These are phyloP conservation scores for Xenopus borealis DNA, from an alignment of 2,113 vertebrate species.

Conservation along the genomic window DNA sequence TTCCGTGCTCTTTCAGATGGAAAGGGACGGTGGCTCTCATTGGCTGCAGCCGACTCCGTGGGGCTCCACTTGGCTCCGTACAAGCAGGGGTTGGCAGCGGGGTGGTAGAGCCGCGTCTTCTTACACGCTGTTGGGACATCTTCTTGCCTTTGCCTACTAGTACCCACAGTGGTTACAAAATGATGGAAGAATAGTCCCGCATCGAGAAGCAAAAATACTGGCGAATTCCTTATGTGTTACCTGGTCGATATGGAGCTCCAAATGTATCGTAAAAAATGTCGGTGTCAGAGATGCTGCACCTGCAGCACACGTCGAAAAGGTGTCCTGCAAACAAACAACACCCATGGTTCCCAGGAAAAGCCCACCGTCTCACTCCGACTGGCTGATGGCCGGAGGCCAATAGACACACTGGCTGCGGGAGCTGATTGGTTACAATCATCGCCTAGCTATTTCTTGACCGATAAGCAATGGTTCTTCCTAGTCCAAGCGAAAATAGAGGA, in stretches of 20 bases:
- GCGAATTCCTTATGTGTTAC: too few species aligned
- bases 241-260: too few species aligned
- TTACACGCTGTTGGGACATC: constrained; percentile 75
- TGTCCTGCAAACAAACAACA: constrained; percentile 17
- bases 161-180: not conserved
- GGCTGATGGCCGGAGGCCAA: not conserved
- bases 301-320: not conserved
- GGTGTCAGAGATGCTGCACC: constrained; percentile 4
- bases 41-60: constrained; percentile 73
- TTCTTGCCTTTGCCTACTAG: not conserved
- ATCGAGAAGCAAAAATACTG: not conserved
- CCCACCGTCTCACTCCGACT: constrained; percentile 49
- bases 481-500: constrained; percentile 2
- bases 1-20: constrained; percentile 72
- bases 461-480: not conserved
- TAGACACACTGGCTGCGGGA: not conserved
- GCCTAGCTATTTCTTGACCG: not conserved
- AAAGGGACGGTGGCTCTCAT: constrained; percentile 84
- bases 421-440: constrained; percentile 12
- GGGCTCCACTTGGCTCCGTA: constrained; percentile 54
- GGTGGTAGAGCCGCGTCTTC: constrained; percentile 75
- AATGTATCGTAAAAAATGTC: not conserved
- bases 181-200: not conserved
- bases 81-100: constrained; percentile 53
- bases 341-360: constrained; percentile 41